phyloP scores from a whole-genome alignment of 2,888 invertebrate genomes.

The Macrosoma leucophasiata region DNA sequence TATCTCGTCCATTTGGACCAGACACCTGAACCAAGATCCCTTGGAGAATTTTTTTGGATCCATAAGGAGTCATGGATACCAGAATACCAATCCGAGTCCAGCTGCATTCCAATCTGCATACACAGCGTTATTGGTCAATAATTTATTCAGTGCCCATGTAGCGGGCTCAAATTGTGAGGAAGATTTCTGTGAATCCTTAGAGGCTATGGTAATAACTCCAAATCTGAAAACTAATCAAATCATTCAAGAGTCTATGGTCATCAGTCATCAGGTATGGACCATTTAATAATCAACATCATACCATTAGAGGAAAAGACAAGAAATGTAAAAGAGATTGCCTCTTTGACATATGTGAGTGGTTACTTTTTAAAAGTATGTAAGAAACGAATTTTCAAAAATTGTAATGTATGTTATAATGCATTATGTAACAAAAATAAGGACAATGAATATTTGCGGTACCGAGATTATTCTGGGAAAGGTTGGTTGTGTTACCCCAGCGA shows the following conservation, averaged over 20 bases:
- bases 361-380: conserved; percentile 1
- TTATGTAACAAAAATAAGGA: neutral
- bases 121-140: neutral
- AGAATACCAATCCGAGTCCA: neutral
- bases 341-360: neutral
- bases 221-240: neutral
- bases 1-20: neutral
- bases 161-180: conserved; percentile 1
- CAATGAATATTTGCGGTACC: neutral
- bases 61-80: neutral
- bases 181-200: conserved; percentile 1
- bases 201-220: neutral
- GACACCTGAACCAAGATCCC: conserved; percentile 4
- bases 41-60: conserved; percentile 1
- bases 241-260: neutral
- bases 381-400: neutral
- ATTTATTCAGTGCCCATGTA: neutral
- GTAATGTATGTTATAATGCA: neutral
- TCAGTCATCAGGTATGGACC: too few species aligned
- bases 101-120: neutral
- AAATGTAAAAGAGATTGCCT: neutral
- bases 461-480: neutral
- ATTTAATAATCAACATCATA: neutral
- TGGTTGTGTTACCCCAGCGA: neutral
- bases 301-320: neutral